Conservation (phyloP, 1,140 invertebrate genomes). For the Dendrolimus punctatus region DNA sequence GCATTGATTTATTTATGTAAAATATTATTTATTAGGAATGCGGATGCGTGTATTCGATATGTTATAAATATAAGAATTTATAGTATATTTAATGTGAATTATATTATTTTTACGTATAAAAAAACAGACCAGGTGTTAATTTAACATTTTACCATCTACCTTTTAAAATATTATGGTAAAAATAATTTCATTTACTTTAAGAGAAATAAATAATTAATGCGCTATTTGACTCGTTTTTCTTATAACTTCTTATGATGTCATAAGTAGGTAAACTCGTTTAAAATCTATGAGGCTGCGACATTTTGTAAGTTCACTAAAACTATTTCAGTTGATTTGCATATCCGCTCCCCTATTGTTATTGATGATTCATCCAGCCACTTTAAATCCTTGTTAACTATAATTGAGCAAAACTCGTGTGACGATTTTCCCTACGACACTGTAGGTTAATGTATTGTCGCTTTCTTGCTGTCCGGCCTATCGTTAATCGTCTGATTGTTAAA, state of each 20-base stretch:
- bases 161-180: no score
- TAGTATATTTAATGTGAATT: not conserved
- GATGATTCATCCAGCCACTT: slow-evolving; percentile 20
- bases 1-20: not conserved
- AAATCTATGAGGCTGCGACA: no score
- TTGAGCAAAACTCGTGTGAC: slow-evolving; percentile 63
- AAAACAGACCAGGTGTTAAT: not conserved
- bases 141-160: not conserved
- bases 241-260: no score
- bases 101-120: no score
- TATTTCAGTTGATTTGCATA: no score
- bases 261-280: no score
- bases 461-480: slow-evolving; percentile 54
- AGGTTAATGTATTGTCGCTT: slow-evolving; percentile 68
- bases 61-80: not conserved
- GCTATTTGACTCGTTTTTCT: no score
- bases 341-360: not conserved
- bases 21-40: not conserved
- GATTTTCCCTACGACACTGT: slow-evolving; percentile 62
- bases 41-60: not conserved
- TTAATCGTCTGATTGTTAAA: slow-evolving; percentile 65
- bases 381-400: slow-evolving; percentile 41
- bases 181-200: no score
- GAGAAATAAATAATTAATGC: no score
- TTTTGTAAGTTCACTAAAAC: no score